phyloP scores from a whole-genome alignment of 1,140 invertebrate genomes.

The Tetraneura akinire region DNA sequence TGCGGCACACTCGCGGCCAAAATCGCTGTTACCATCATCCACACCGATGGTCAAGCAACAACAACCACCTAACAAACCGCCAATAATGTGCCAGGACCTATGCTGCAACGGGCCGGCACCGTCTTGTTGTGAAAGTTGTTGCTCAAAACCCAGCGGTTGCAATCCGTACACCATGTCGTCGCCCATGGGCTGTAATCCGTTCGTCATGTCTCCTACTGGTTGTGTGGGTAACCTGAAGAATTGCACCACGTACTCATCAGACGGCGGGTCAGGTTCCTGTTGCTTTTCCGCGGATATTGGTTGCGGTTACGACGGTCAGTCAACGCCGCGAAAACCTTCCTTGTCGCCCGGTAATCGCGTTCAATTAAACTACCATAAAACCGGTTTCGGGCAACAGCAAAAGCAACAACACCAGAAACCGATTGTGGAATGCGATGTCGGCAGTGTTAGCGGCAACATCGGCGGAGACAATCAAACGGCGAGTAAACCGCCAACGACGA shows the following conservation, averaged over 20 bases:
- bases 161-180: background rate
- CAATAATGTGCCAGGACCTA: background rate
- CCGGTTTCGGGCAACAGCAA: conserved; percentile 3
- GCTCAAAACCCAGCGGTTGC: background rate
- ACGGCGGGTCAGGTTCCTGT: background rate
- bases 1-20: background rate
- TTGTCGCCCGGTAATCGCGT: conserved; percentile 40
- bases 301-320: background rate
- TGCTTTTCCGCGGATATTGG: conserved; percentile 1
- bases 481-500: background rate
- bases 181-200: background rate
- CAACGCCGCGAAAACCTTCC: background rate
- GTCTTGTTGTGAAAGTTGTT: background rate
- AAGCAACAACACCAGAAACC: background rate
- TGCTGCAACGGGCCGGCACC: background rate
- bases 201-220: background rate
- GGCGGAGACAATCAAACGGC: conserved; percentile 26
- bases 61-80: too few relatives aligned
- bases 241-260: background rate
- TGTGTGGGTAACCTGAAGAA: background rate
- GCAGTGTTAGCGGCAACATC: conserved; percentile 40
- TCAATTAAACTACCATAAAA: background rate
- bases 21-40: background rate
- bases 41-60: background rate
- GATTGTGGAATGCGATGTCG: background rate